These are phyloP conservation scores for Phlogophora meticulosa DNA, from an alignment of 2,888 invertebrate genomes.

Conservation along the genomic window DNA sequence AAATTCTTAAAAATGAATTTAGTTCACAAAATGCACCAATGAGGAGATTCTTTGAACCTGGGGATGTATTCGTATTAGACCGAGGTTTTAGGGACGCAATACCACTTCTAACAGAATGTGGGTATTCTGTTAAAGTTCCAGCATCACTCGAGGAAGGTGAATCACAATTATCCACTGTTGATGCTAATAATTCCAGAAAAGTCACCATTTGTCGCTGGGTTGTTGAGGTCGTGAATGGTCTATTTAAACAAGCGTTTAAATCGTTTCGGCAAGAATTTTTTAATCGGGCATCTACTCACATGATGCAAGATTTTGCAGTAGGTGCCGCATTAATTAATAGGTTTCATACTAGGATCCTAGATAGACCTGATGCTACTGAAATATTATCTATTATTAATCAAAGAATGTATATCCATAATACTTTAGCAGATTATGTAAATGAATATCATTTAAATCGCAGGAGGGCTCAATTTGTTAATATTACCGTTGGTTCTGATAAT, in stretches of 20 bases:
- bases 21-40: too few species aligned
- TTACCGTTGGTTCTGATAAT: too few species aligned
- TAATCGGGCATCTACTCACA: background rate
- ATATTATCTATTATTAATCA: background rate
- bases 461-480: too few species aligned
- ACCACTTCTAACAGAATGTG: too few species aligned
- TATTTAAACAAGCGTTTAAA: too few species aligned
- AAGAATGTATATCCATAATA: background rate
- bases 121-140: too few species aligned
- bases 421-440: slow-evolving; percentile 2
- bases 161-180: slow-evolving; percentile 10
- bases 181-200: background rate
- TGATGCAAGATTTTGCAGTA: slow-evolving; percentile 2
- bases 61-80: too few species aligned
- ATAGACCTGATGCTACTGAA: too few species aligned
- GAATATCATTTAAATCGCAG: slow-evolving; percentile 19
- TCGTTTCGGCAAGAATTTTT: background rate
- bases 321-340: background rate
- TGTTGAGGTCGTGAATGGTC: background rate
- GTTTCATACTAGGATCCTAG: too few species aligned
- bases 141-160: background rate
- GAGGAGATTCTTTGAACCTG: too few species aligned
- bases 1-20: too few species aligned
- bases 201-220: slow-evolving; percentile 7
- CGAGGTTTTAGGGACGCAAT: too few species aligned